phyloP scores from a whole-genome alignment of 2,888 invertebrate genomes.

The Incurvaria masculella region DNA sequence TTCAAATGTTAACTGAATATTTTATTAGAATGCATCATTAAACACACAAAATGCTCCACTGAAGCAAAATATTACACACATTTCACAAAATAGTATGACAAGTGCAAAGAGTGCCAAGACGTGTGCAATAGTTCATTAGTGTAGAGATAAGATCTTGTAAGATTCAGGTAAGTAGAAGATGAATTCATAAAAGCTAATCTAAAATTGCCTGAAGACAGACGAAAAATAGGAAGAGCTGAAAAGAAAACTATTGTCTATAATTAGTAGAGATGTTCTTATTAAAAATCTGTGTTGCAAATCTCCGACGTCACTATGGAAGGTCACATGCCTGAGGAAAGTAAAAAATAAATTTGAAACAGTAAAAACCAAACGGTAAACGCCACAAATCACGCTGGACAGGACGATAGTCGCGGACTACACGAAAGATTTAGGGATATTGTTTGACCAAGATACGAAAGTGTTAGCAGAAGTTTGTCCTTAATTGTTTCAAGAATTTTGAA shows the following conservation, averaged over 20 bases:
- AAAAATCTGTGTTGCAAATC: neutral
- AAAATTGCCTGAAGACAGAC: neutral
- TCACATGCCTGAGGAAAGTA: slow-evolving; percentile 32
- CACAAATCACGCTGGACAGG: neutral
- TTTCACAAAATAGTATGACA: neutral
- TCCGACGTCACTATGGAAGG: slow-evolving; percentile 1
- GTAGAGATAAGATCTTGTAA: too few relatives aligned
- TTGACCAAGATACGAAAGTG: slow-evolving; percentile 11
- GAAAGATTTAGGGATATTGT: neutral
- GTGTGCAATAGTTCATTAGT: neutral
- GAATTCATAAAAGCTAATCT: neutral
- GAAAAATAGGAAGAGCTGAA: neutral
- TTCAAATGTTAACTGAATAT: too few relatives aligned
- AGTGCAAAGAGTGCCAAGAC: neutral
- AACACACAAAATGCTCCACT: too few relatives aligned
- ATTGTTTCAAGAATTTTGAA: slow-evolving; percentile 25
- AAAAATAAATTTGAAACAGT: neutral
- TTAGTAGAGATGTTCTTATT: neutral
- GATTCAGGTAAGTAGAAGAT: too few relatives aligned
- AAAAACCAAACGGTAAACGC: neutral
- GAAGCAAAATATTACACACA: neutral
- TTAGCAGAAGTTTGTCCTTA: slow-evolving; percentile 24
- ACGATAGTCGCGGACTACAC: slow-evolving; percentile 1
- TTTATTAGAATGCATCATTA: too few relatives aligned
- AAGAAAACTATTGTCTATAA: neutral